phyloP scores from a whole-genome alignment of 2,797 vertebrate genomes.

The Erethizon dorsatum region DNA sequence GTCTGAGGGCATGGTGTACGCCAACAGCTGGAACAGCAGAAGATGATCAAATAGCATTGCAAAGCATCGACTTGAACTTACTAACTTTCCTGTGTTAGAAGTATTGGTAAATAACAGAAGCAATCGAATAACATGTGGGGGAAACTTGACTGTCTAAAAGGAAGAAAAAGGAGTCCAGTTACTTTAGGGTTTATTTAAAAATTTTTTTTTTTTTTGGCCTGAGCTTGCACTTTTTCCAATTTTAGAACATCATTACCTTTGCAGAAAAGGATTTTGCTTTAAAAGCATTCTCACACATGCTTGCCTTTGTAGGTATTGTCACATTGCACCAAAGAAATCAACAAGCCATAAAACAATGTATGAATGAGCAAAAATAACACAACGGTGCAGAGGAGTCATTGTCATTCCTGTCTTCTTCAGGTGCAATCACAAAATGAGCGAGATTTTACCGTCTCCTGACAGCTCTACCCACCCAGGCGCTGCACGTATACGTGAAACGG shows the following conservation, averaged over 20 bases:
- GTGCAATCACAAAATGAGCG: neutral
- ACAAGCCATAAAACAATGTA: neutral
- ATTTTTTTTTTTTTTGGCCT: constrained; percentile 40
- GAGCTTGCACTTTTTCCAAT: constrained; percentile 35
- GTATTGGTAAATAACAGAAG: constrained; percentile 68
- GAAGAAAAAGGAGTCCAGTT: constrained; percentile 50
- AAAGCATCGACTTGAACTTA: constrained; percentile 56
- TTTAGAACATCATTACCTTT: constrained; percentile 79
- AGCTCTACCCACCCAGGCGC: neutral
- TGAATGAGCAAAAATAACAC: constrained; percentile 33
- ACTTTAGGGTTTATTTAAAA: neutral
- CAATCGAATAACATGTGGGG: neutral
- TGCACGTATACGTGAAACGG: rapidly evolving
- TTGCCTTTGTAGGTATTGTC: constrained; percentile 37
- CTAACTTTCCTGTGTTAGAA: constrained; percentile 63
- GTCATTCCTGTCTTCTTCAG: neutral
- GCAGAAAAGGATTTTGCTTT: constrained; percentile 68
- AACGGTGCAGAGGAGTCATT: neutral
- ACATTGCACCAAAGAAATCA: constrained; percentile 15
- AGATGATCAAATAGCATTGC: neutral
- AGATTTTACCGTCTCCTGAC: neutral
- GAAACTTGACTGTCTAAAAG: constrained; percentile 33
- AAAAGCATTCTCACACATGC: constrained; percentile 67
- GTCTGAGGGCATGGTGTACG: neutral
- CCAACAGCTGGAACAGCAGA: neutral